Base-by-base conservation (phyloP, 2,888 invertebrate species). In the Phortica magna region DNA sequence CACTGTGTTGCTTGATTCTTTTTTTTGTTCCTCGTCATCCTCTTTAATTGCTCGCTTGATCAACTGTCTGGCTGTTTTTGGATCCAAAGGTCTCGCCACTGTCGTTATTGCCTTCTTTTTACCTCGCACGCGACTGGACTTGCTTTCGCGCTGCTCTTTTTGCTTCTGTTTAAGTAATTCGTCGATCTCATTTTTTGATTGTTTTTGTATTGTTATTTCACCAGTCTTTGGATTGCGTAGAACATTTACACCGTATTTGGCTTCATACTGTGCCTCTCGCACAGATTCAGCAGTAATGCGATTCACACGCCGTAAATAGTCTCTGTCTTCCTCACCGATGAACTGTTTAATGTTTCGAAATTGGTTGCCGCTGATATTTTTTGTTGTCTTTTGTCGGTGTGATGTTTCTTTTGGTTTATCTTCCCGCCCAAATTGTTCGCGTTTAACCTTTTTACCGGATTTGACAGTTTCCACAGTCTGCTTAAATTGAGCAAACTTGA, bases 281-380 rank as follows among this genome's bases (percentile, higher is more conserved):
- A 94, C 89, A n/a, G 94, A 94, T 17, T 94, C 93, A 14, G 93
- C 92, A 9, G 95, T 94, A 17, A 95, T 94, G 78, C 93, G 93
- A 87, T 94, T 94, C 48, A 96, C 94, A 74, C 96, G 93, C 17
- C 93, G 90, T 72, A 95, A 92, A 89, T 96, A 96, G 7, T 92
- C 92, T n/a, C 93, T 90, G 14, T 94, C 93, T 0, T 93, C 93
- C 92, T 96, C 96, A 0, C 94, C 94, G 0, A 93, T 93, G 76
- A 92, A 88, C 89, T 94, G 94, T 78, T 93, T 93, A 79, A 96
- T 93, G 81, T 10, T 94, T 90, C 14, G 93, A 90, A 88, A 94
- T 92, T 83, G 93, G 90, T 67, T 92, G 87, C 80, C 83, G 1
- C 14, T 61, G 7, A 22, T 61, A 22, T 7, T 61, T 22, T 17